Evolutionary conservation across 2,888 invertebrate genomes (phyloP), one percentile per base, ranked within the genome.

Genomic region (Aphrophora alni): DNA sequence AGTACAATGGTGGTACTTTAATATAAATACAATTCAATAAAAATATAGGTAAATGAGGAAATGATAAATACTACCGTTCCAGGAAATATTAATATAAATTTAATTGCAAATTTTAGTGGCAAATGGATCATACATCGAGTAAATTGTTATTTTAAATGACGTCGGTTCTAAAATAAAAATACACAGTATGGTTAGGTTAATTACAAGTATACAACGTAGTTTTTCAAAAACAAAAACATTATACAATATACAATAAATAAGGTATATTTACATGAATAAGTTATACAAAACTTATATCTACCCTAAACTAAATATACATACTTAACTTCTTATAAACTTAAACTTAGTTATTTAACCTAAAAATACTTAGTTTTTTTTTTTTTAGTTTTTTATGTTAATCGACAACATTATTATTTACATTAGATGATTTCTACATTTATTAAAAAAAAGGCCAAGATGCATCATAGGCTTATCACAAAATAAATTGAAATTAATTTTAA

Each of bases 241-340:
- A 44, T 44, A 44, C 44, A 44, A 59, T 59, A 59, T 59, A 59
- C 21, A 59, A 59, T 59, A 59, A 59, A 59, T 59, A 59, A 59
- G 59, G 10, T 59, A 59, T 59, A 59, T 59, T 21, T 59, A 59
- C 59, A 59, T 59, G 21, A 59, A 21, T 59, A 59, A 59, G 59
- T 59, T 59, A 59, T 59, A 59, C 59, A 59, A 59, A 59, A 59
- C 59, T 59, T 44, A 44, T 33, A 33, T 33, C 33, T 33, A 33
- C 33, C 33, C 8, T 5, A 33, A 33, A 5, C 44, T 17, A 14
- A 44, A 44, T 59, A 59, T 59, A 59, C 21, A 44, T 44, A 59
- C 3, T 33, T n/a, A n/a, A n/a, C n/a, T n/a, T n/a, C n/a, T n/a
- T 59, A 59, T 59, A 21, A 59, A 59, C 59, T 59, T 59, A 59